phyloP scores from a whole-genome alignment of 2,888 invertebrate genomes.

The Eupithecia centaureata region DNA sequence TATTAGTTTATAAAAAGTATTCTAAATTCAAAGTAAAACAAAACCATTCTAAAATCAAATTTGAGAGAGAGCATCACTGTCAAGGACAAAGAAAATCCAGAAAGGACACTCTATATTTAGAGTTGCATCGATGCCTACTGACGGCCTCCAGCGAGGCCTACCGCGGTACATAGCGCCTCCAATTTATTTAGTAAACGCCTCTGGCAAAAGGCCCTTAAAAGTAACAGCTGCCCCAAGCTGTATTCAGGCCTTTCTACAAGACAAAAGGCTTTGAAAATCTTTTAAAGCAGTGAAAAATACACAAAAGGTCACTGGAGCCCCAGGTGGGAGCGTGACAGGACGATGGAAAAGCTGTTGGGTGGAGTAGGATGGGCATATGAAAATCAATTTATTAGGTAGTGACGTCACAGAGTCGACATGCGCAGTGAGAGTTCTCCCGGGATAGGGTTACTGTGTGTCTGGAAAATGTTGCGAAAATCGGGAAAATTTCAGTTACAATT shows the following conservation, averaged over 20 bases:
- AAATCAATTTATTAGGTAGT: slow-evolving; percentile 84
- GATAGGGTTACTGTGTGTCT: slow-evolving; percentile 64
- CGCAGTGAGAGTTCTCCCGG: slow-evolving; percentile 70
- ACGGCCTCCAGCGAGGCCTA: slow-evolving; percentile 32
- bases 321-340: slow-evolving; percentile 64
- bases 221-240: slow-evolving; percentile 59
- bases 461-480: slow-evolving; percentile 40
- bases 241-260: slow-evolving; percentile 68
- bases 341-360: slow-evolving; percentile 43
- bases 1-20: neutral
- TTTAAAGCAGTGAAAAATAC: slow-evolving; percentile 74
- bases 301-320: slow-evolving; percentile 79
- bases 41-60: neutral
- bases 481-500: slow-evolving; percentile 15
- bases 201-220: slow-evolving; percentile 52
- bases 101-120: slow-evolving; percentile 39
- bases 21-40: neutral
- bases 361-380: slow-evolving; percentile 69
- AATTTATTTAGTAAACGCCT: slow-evolving; percentile 36
- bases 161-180: slow-evolving; percentile 18
- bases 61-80: slow-evolving; percentile 20
- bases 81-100: slow-evolving; percentile 33
- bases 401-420: slow-evolving; percentile 80
- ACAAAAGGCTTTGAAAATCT: slow-evolving; percentile 77
- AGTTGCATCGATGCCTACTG: slow-evolving; percentile 34